These are phyloP conservation scores for Zosterops pallidus DNA, from an alignment of 2,113 vertebrate genomes.

Conservation along the genomic window DNA sequence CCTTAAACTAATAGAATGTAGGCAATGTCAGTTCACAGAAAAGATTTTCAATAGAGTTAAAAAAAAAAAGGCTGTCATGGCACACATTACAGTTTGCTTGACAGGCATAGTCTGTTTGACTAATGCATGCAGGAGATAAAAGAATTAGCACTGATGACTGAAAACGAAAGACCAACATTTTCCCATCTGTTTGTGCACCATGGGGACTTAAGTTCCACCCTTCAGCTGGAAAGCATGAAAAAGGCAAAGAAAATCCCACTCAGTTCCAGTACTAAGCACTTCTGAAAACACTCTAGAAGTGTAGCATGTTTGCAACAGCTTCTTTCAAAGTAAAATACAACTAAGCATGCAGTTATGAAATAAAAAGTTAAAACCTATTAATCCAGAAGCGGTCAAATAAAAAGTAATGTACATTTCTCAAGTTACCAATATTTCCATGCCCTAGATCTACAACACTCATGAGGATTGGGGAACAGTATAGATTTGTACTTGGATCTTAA, in stretches of 20 bases:
- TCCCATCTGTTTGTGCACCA: conserved; percentile 17
- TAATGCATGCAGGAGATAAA: conserved; percentile 73
- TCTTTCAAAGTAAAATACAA: background rate
- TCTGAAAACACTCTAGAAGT: background rate
- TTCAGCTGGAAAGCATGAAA: background rate
- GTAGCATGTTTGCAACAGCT: background rate
- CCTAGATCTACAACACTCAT: background rate
- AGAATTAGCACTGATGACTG: conserved; percentile 65
- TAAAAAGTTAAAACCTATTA: background rate
- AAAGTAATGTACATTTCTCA: background rate
- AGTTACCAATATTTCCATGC: background rate
- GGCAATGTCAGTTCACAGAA: background rate
- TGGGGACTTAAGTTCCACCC: background rate
- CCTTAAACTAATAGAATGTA: background rate
- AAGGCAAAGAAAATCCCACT: conserved; percentile 21
- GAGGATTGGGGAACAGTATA: background rate
- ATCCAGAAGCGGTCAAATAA: background rate
- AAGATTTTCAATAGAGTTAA: background rate
- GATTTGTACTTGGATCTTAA: background rate
- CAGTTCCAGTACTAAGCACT: background rate
- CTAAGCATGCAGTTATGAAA: background rate
- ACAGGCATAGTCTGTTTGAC: conserved; percentile 1
- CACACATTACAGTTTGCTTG: background rate
- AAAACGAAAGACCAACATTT: background rate
- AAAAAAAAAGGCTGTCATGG: background rate